Evolutionary conservation across 2,888 invertebrate genomes (phyloP).

Genomic region (Cyrtodaria siliqua): DNA sequence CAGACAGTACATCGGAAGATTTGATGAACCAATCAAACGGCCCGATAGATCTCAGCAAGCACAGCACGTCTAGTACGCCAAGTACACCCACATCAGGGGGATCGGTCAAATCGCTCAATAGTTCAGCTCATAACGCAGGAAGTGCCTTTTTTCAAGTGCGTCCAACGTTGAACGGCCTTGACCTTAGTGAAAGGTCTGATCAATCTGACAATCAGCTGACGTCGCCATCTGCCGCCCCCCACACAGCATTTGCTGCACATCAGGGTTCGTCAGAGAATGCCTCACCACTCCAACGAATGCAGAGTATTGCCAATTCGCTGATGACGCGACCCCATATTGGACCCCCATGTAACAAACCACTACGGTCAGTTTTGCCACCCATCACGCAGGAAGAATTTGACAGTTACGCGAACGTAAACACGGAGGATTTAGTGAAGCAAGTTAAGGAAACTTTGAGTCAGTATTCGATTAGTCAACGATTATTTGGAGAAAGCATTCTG

Average conservation of each 20-base stretch:
- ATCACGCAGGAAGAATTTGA: slow-evolving; percentile 99
- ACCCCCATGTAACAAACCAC: slow-evolving; percentile 89
- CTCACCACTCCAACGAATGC: slow-evolving; percentile 97
- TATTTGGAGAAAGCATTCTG: slow-evolving; percentile 99
- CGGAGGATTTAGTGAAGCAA: slow-evolving; percentile 98
- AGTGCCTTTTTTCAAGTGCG: slow-evolving; percentile 94
- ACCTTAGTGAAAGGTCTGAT: slow-evolving; percentile 58
- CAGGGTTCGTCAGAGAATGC: slow-evolving; percentile 46
- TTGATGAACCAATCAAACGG: slow-evolving; percentile 69
- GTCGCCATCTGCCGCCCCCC: slow-evolving; percentile 86
- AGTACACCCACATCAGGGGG: slow-evolving; percentile 74
- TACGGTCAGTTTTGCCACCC: slow-evolving; percentile 98
- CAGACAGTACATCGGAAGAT: slow-evolving; percentile 77
- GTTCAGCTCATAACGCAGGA: slow-evolving; percentile 74
- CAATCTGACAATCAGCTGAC: slow-evolving; percentile 54
- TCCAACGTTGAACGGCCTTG: slow-evolving; percentile 87
- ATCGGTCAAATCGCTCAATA: slow-evolving; percentile 79
- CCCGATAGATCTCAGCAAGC: slow-evolving; percentile 82
- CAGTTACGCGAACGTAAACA: slow-evolving; percentile 98
- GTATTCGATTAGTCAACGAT: slow-evolving; percentile 94
- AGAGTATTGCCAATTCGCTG: slow-evolving; percentile 98
- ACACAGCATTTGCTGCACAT: slow-evolving; percentile 56
- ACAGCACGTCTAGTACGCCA: slow-evolving; percentile 71
- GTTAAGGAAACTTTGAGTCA: slow-evolving; percentile 87
- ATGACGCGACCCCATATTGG: slow-evolving; percentile 90